These are phyloP conservation scores for Entomobrya proxima DNA, from an alignment of 2,888 invertebrate species.

Conservation along the genomic window DNA sequence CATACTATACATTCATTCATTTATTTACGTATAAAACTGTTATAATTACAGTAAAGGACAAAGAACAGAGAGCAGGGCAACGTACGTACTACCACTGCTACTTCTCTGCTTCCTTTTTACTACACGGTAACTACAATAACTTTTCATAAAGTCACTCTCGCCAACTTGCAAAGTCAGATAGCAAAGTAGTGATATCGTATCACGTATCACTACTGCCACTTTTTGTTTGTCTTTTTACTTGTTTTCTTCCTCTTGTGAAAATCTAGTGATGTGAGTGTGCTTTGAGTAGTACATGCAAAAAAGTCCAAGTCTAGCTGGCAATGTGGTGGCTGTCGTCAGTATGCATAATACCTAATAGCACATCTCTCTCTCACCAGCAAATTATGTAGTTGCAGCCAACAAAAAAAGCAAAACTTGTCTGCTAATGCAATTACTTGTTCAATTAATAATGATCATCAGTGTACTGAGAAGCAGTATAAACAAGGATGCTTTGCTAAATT, in stretches of 20 bases:
- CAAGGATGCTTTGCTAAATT: neutral
- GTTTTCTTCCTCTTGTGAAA: neutral
- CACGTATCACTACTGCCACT: conserved; percentile 35
- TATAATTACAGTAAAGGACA: neutral
- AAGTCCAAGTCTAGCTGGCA: too few species aligned
- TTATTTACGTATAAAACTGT: neutral
- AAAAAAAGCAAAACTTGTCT: conserved; percentile 31
- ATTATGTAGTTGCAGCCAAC: neutral
- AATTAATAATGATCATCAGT: conserved; percentile 55
- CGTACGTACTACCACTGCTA: neutral
- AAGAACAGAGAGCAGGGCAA: neutral
- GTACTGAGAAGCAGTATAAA: neutral
- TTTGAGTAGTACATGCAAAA: too few species aligned
- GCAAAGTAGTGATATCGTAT: neutral
- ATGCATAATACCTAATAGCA: too few species aligned
- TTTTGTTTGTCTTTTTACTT: conserved; percentile 30
- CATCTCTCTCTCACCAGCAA: too few species aligned
- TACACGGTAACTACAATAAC: conserved; percentile 12
- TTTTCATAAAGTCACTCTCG: conserved; percentile 36
- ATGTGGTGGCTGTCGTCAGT: too few species aligned
- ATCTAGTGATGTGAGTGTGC: too few species aligned
- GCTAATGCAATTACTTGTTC: conserved; percentile 59
- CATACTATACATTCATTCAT: neutral
- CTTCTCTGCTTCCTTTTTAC: neutral
- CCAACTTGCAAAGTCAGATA: neutral